These are phyloP conservation scores for Andrena bucephala DNA, from an alignment of 2,888 invertebrate species.

Conservation along the genomic window DNA sequence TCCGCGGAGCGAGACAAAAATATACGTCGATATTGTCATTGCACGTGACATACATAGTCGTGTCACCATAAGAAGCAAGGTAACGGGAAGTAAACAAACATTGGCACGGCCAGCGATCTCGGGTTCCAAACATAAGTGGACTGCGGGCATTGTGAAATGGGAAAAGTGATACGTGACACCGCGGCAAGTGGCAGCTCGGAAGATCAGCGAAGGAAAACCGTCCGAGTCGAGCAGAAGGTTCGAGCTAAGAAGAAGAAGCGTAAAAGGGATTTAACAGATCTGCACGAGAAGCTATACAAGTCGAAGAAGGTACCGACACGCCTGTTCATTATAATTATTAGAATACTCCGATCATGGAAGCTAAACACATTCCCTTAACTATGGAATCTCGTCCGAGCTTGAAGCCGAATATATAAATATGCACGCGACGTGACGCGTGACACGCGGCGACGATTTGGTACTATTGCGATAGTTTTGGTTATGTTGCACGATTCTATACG, in stretches of 20 bases:
- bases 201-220: background rate
- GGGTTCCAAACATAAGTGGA: background rate
- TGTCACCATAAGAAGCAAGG: slow-evolving; percentile 22
- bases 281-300: slow-evolving; percentile 36
- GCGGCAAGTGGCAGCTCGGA: slow-evolving; percentile 18
- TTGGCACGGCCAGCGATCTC: slow-evolving; percentile 18
- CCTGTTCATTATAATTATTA: background rate
- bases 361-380: background rate
- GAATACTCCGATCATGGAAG: background rate
- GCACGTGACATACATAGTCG: slow-evolving; percentile 5
- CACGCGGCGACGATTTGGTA: background rate
- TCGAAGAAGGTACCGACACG: slow-evolving; percentile 28
- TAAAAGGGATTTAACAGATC: slow-evolving; percentile 28
- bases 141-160: slow-evolving; percentile 30
- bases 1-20: background rate
- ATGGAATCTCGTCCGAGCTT: background rate
- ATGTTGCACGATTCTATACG: slow-evolving; percentile 17
- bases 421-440: background rate
- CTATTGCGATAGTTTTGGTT: slow-evolving; percentile 25
- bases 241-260: slow-evolving; percentile 44
- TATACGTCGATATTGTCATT: slow-evolving; percentile 27
- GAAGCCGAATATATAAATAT: background rate
- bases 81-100: slow-evolving; percentile 46
- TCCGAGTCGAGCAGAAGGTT: slow-evolving; percentile 13
- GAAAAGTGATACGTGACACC: slow-evolving; percentile 3